Evolutionary conservation across 2,113 vertebrate genomes (phyloP).

Genomic region (Callithrix jacchus): DNA sequence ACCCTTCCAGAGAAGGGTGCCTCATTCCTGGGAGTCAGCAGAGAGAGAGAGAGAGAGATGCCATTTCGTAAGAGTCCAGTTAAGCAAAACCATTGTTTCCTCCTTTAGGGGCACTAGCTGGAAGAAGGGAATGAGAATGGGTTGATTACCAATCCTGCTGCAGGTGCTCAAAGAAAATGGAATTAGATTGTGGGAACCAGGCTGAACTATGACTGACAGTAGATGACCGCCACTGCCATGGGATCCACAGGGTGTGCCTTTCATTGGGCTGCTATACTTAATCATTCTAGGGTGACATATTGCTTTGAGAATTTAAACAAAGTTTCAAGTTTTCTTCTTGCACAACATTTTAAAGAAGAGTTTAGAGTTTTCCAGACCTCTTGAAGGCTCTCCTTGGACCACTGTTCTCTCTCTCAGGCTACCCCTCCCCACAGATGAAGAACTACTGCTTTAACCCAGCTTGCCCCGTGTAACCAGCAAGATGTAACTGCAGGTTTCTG

Average conservation of each 20-base stretch:
- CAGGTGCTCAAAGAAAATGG: background rate
- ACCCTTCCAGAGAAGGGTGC: background rate
- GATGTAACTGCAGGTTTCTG: background rate
- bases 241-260: background rate
- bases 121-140: background rate
- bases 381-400: background rate
- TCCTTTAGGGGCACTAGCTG: background rate
- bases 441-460: background rate
- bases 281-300: background rate
- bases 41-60: background rate
- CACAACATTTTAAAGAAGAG: background rate
- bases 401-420: background rate
- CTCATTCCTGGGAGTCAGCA: accelerated
- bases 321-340: background rate
- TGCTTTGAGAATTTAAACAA: background rate
- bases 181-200: no score
- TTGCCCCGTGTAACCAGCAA: background rate
- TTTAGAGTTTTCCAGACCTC: background rate
- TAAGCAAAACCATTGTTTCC: background rate
- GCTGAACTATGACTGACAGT: no score
- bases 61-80: background rate
- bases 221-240: no score
- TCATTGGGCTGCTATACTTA: background rate
- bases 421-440: background rate
- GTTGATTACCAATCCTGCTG: background rate